These are phyloP conservation scores for Orussus abietinus DNA, from an alignment of 1,140 invertebrate species.

Conservation along the genomic window DNA sequence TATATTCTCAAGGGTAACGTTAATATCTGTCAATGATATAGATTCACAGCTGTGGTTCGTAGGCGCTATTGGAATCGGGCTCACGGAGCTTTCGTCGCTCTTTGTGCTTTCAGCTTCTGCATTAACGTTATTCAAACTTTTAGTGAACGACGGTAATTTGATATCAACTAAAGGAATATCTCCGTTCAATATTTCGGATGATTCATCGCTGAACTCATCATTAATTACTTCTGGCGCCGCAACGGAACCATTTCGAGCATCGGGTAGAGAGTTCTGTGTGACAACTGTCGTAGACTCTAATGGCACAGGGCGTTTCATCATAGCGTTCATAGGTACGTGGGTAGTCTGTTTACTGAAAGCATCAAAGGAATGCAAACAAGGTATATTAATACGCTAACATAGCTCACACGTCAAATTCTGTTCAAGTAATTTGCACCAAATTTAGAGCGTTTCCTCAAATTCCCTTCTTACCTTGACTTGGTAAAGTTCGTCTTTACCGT, in stretches of 20 bases:
- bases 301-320: constrained; percentile 46
- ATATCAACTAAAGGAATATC: constrained; percentile 62
- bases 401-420: background rate
- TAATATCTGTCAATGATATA: constrained; percentile 67
- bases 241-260: too few species aligned
- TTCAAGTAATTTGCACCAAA: too few species aligned
- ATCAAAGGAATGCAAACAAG: constrained; percentile 13
- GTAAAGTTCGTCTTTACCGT: constrained; percentile 21
- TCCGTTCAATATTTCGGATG: constrained; percentile 22
- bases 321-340: constrained; percentile 70
- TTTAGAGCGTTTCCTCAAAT: constrained; percentile 1
- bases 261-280: too few species aligned
- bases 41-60: too few species aligned
- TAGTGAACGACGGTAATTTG: constrained; percentile 13
- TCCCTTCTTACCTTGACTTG: constrained; percentile 20
- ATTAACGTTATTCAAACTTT: constrained; percentile 1
- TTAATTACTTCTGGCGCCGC: too few species aligned
- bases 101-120: constrained; percentile 12
- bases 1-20: constrained; percentile 70
- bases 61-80: too few species aligned
- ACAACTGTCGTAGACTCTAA: too few species aligned
- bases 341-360: constrained; percentile 57
- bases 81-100: constrained; percentile 14
- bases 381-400: constrained; percentile 1
- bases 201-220: too few species aligned